Base-by-base conservation (phyloP, 2,797 vertebrate genomes). In the Coregonus ussuriensis region DNA sequence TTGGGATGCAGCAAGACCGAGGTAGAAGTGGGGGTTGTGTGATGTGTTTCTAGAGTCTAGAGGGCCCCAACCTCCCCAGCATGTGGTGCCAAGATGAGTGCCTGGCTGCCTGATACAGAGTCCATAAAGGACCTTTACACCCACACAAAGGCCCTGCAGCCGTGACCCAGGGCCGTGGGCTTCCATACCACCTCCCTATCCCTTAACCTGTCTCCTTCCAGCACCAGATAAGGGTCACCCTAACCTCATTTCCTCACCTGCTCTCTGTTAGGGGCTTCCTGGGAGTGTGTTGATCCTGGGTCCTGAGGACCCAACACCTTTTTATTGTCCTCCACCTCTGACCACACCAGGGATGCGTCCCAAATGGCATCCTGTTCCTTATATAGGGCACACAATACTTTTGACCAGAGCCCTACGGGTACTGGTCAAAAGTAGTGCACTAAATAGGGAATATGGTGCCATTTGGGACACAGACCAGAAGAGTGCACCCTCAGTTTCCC, bases 21-120 rank as follows among this genome's bases (percentile, higher is more conserved):
- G n/a, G 6, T 6, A 59, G 56, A 52, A 59, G 56, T 3, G 18
- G 56, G 56, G 18, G n/a, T 62, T 21, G 18, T 7, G 18, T n/a
- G 56, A n/a, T 7, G 56, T 9, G 41, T 47, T 47, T 47, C 9
- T 47, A 47, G 56, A 62, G 7, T 62, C 56, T 6, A 0, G 18
- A 62, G 7, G 56, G 56, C n/a, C 56, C n/a, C n/a, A 6, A n/a
- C 56, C 56, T 62, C 18, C 56, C 56, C 56, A 47, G 41, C 41
- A 62, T 62, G 56, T 21, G 56, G 56, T 62, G 56, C n/a, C 56
- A n/a, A 62, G n/a, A 62, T 62, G 56, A 62, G 4, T 62, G 7
- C 56, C 56, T 62, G 56, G n/a, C n/a, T 62, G n/a, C 56, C 56
- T 62, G n/a, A 62, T 59, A 59, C 56, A n/a, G 41, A 21, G n/a